Conservation (phyloP, 2,113 vertebrate genomes). For the Toxostoma redivivum region DNA sequence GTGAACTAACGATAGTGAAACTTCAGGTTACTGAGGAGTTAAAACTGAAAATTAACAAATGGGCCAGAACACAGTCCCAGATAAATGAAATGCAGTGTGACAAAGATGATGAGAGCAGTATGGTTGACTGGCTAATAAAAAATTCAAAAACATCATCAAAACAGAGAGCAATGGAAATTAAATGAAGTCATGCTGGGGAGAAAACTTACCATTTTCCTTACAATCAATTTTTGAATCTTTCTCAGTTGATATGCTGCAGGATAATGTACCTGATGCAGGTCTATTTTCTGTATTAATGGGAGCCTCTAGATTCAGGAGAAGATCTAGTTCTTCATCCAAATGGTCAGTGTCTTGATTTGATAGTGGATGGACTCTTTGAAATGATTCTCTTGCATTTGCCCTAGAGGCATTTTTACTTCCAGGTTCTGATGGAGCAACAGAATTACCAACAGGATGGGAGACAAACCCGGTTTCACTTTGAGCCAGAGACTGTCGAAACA, state of each 20-base stretch:
- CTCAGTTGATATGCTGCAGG: neutral
- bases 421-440: neutral
- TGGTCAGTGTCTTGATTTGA: slow-evolving; percentile 55
- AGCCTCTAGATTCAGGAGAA: slow-evolving; percentile 81
- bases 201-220: slow-evolving; percentile 58
- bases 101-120: neutral
- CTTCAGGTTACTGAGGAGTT: neutral
- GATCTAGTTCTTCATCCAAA: slow-evolving; percentile 85
- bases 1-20: neutral
- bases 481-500: slow-evolving; percentile 38
- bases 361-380: neutral
- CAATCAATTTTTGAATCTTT: neutral
- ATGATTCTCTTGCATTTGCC: neutral
- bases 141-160: neutral
- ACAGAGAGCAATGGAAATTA: neutral
- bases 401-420: neutral
- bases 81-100: neutral
- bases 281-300: slow-evolving; percentile 32
- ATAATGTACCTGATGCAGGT: neutral
- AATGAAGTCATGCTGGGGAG: neutral
- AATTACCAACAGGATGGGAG: neutral
- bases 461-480: neutral
- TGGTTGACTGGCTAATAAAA: neutral
- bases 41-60: neutral
- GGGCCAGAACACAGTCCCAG: neutral